Conservation (phyloP, 2,888 invertebrate genomes). For the Andrena flavipes region DNA sequence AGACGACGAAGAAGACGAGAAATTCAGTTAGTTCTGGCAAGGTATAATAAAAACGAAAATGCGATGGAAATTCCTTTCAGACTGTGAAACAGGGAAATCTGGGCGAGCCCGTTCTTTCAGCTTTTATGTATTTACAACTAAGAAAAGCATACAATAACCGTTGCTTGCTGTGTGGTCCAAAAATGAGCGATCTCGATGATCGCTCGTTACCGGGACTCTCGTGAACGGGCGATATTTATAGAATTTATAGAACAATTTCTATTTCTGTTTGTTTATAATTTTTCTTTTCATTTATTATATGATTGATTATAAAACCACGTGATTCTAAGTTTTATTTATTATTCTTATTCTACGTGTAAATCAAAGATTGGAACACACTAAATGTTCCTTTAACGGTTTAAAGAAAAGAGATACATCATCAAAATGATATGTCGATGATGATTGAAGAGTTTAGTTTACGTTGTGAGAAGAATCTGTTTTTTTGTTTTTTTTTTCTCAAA, state of each 20-base stretch:
- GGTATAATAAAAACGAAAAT: not conserved
- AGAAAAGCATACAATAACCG: constrained; percentile 39
- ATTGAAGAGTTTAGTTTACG: not conserved
- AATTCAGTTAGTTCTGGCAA: constrained; percentile 9
- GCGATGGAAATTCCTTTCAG: constrained; percentile 34
- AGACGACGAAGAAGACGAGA: constrained; percentile 7
- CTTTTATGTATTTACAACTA: constrained; percentile 32
- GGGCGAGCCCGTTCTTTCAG: constrained; percentile 40
- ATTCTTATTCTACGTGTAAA: no score
- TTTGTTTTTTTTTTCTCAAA: not conserved
- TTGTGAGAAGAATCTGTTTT: no score
- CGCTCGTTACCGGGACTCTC: constrained; percentile 37
- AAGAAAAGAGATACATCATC: no score
- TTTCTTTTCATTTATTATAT: no score
- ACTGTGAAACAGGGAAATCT: constrained; percentile 33
- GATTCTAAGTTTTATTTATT: no score
- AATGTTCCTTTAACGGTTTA: no score
- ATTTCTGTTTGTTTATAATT: no score
- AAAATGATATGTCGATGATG: no score
- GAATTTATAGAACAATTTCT: no score
- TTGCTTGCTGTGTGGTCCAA: constrained; percentile 58
- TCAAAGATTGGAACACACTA: no score
- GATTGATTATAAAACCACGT: no score
- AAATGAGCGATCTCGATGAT: constrained; percentile 12
- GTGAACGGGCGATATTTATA: constrained; percentile 19